Evolutionary conservation across 2,113 vertebrate genomes (phyloP).

Genomic region (Lepisosteus osseus): DNA sequence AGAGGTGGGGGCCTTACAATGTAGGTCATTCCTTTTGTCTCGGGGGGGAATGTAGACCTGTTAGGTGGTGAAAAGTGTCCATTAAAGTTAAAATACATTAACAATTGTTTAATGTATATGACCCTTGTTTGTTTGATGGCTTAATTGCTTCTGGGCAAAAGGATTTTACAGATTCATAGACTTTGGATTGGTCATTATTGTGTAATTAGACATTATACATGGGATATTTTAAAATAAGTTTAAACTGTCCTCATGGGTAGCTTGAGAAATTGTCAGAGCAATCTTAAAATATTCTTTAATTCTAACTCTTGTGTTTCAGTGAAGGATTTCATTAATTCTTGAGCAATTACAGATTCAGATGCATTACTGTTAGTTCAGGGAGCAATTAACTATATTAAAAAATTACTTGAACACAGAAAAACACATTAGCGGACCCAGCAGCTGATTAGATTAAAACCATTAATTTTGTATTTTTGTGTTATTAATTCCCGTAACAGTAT

Average conservation of each 20-base stretch:
- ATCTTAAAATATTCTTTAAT: not conserved
- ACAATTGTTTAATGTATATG: too few relatives aligned
- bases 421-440: too few relatives aligned
- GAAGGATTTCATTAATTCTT: slow-evolving; percentile 25
- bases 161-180: not conserved
- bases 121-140: slow-evolving; percentile 13
- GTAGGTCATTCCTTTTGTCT: too few relatives aligned
- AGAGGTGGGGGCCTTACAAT: too few relatives aligned
- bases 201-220: slow-evolving; percentile 22
- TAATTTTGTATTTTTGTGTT: too few relatives aligned
- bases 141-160: slow-evolving; percentile 11
- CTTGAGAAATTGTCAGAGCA: not conserved
- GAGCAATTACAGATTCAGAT: slow-evolving; percentile 23
- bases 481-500: too few relatives aligned
- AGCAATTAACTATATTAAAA: slow-evolving; percentile 16
- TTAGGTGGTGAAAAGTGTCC: too few relatives aligned
- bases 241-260: slow-evolving; percentile 3
- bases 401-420: not conserved
- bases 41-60: too few relatives aligned
- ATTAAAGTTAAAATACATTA: too few relatives aligned
- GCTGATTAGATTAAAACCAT: too few relatives aligned
- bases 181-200: slow-evolving; percentile 15
- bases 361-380: slow-evolving; percentile 21
- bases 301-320: slow-evolving; percentile 7
- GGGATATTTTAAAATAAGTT: slow-evolving; percentile 15